These are phyloP conservation scores for Magallana nippona DNA, from an alignment of 2,888 invertebrate species.

Conservation along the genomic window DNA sequence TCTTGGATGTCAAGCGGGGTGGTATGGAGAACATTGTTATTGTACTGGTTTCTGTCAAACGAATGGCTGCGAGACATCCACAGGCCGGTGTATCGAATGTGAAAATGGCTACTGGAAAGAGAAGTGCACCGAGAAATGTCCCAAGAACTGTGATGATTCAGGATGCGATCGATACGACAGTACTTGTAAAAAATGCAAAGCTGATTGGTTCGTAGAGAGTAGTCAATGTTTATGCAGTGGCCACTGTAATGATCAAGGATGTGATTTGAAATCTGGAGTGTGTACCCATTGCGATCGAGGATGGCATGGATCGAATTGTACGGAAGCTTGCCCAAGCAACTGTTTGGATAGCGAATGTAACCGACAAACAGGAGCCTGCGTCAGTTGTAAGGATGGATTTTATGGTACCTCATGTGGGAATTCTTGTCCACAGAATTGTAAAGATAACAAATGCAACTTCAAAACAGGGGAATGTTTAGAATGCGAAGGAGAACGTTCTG, in stretches of 20 bases:
- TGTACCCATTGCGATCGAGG: conserved; percentile 52
- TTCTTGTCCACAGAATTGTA: conserved; percentile 52
- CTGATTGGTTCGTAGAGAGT: conserved; percentile 53
- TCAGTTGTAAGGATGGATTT: conserved; percentile 45
- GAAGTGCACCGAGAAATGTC: conserved; percentile 51
- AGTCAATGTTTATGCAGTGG: conserved; percentile 50
- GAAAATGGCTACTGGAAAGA: conserved; percentile 49
- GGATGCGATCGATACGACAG: conserved; percentile 38
- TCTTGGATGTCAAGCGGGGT: conserved; percentile 51
- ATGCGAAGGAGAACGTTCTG: conserved; percentile 57
- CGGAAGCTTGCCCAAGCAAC: conserved; percentile 47
- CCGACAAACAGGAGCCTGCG: conserved; percentile 49
- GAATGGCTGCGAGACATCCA: conserved; percentile 45
- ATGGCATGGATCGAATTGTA: conserved; percentile 55
- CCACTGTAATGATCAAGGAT: conserved; percentile 56
- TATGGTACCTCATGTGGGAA: conserved; percentile 36
- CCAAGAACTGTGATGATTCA: conserved; percentile 50
- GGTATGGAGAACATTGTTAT: conserved; percentile 52
- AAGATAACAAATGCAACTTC: conserved; percentile 47
- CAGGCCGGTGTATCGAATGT: conserved; percentile 56
- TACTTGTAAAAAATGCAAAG: conserved; percentile 47
- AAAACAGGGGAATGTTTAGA: conserved; percentile 51
- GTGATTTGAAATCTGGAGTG: conserved; percentile 49
- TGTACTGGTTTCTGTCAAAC: conserved; percentile 54
- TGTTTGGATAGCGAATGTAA: conserved; percentile 54